phyloP scores from a whole-genome alignment of 2,797 vertebrate species.

The Dipus sagitta region DNA sequence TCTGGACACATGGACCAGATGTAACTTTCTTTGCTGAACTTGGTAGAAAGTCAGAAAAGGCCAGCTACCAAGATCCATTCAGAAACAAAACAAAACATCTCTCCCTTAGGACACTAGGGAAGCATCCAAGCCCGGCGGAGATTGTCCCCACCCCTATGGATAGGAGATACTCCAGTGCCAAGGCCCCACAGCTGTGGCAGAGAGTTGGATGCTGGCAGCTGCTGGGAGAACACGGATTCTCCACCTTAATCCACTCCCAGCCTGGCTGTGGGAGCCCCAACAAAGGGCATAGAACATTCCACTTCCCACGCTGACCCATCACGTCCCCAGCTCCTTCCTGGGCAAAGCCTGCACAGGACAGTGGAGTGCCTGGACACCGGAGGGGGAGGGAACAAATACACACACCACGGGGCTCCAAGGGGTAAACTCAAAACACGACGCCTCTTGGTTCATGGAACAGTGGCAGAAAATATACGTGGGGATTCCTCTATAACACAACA shows the following conservation, averaged over 20 bases:
- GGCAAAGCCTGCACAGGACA: not conserved
- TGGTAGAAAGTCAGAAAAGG: not conserved
- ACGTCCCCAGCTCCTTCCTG: not conserved
- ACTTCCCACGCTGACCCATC: not conserved
- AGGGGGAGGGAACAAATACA: not conserved
- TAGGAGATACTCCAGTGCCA: not conserved
- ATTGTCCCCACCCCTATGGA: not conserved
- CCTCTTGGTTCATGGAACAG: not conserved
- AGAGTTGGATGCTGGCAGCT: conserved; percentile 34
- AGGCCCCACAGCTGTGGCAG: not conserved
- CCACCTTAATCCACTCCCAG: not conserved
- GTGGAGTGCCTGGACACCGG: not conserved
- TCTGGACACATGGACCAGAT: not conserved
- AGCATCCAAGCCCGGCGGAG: not conserved
- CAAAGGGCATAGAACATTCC: not conserved
- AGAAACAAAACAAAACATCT: not conserved
- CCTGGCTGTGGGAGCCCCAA: not conserved
- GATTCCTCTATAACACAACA: not conserved
- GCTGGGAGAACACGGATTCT: conserved; percentile 26
- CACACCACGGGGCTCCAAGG: not conserved
- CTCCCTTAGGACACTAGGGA: not conserved
- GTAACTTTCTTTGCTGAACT: not conserved
- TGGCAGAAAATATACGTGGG: not conserved
- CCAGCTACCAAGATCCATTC: not conserved
- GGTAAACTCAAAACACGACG: not conserved